These are phyloP conservation scores for Acanthosepion esculentum DNA, from an alignment of 2,888 invertebrate genomes.

Conservation along the genomic window DNA sequence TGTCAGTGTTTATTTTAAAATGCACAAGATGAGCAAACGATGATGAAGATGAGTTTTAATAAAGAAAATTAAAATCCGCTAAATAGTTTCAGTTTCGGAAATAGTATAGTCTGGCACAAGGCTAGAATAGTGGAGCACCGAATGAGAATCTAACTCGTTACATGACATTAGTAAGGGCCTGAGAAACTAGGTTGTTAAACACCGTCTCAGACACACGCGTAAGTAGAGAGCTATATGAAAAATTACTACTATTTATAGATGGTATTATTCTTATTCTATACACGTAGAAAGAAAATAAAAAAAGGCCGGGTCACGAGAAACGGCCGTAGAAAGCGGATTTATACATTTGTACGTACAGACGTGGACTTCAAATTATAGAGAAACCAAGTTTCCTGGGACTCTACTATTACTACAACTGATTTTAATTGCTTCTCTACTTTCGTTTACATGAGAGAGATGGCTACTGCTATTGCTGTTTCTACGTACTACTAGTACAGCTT, in stretches of 20 bases:
- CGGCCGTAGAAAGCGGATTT: not conserved
- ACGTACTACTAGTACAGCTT: not conserved
- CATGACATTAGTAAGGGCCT: not conserved
- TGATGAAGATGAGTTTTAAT: no score
- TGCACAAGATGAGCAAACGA: no score
- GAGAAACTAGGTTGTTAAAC: not conserved
- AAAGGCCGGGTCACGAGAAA: not conserved
- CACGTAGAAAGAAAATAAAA: not conserved
- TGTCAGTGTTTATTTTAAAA: no score
- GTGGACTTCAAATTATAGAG: constrained; percentile 11
- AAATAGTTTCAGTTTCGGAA: not conserved
- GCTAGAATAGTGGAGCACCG: not conserved
- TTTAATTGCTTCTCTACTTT: not conserved
- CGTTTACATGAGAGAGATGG: not conserved
- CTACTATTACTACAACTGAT: not conserved
- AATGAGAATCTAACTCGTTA: not conserved
- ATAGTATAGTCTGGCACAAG: not conserved
- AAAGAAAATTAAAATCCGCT: no score
- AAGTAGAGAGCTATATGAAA: no score
- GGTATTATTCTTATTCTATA: not conserved
- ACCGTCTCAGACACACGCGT: no score
- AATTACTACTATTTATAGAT: not conserved
- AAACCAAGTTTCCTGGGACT: constrained; percentile 10
- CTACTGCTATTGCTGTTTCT: not conserved
- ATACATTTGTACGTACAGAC: not conserved